These are phyloP conservation scores for Candoia aspera DNA, from an alignment of 2,113 vertebrate species.

Conservation along the genomic window DNA sequence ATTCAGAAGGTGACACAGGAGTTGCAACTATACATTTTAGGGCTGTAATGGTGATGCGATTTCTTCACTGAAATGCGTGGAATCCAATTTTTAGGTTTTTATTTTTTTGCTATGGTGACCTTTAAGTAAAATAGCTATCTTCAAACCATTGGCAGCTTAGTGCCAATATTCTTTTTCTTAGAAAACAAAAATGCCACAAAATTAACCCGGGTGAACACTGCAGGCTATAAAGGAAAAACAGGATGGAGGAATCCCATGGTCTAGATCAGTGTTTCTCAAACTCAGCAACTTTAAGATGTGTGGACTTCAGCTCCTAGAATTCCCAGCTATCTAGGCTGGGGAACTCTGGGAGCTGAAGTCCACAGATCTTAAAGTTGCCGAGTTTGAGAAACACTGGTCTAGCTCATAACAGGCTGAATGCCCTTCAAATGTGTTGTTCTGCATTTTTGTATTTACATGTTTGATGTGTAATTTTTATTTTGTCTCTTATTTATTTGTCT, in stretches of 20 bases:
- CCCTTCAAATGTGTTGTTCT: background rate
- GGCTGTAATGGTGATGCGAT: background rate
- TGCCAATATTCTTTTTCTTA: background rate
- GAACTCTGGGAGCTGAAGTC: background rate
- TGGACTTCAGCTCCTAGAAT: background rate
- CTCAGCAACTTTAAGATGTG: background rate
- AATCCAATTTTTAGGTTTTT: background rate
- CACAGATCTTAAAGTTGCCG: background rate
- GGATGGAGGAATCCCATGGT: background rate
- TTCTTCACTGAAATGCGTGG: background rate
- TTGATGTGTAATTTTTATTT: background rate
- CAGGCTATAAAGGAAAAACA: background rate
- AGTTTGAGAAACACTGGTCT: background rate
- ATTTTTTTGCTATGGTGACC: background rate
- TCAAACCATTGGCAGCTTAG: background rate
- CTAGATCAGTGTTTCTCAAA: background rate
- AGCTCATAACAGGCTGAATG: background rate
- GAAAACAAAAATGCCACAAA: background rate
- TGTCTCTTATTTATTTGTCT: background rate
- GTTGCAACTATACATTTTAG: background rate
- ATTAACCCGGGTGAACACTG: background rate
- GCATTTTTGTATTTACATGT: background rate
- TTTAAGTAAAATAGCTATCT: background rate
- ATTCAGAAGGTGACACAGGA: background rate
- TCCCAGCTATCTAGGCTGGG: background rate